phyloP scores from a whole-genome alignment of 2,888 invertebrate genomes.

The Sphaerophoria taeniata region DNA sequence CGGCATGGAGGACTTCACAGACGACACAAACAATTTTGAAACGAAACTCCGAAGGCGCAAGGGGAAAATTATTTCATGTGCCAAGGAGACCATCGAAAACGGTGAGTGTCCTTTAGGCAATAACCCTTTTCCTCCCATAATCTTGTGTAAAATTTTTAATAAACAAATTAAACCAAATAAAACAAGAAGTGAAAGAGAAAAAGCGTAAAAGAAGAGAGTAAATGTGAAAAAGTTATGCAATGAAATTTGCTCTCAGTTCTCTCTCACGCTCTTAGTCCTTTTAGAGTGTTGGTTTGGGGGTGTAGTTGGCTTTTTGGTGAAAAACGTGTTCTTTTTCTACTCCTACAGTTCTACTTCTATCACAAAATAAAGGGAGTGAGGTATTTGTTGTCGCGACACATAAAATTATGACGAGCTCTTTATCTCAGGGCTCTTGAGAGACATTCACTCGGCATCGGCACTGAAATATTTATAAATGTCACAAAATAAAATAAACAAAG shows the following conservation, averaged over 20 bases:
- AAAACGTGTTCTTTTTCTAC: constrained; percentile 29
- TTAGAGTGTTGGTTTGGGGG: background rate
- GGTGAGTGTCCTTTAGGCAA: constrained; percentile 78
- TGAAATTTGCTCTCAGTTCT: constrained; percentile 49
- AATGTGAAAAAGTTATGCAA: constrained; percentile 64
- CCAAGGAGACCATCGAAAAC: constrained; percentile 83
- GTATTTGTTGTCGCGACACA: constrained; percentile 26
- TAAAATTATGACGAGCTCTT: constrained; percentile 10
- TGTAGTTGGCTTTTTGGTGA: background rate
- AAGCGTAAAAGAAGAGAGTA: constrained; percentile 2
- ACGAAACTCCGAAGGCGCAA: constrained; percentile 82
- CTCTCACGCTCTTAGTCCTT: background rate
- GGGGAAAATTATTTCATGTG: constrained; percentile 83
- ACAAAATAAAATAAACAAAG: constrained; percentile 24
- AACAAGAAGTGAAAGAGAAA: constrained; percentile 33
- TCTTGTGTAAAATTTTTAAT: background rate
- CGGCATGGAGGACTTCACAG: constrained; percentile 79
- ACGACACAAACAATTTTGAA: constrained; percentile 81
- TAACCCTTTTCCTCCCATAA: background rate
- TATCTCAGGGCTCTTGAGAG: background rate
- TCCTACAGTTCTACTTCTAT: constrained; percentile 33
- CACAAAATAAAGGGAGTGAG: background rate
- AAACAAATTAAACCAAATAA: background rate
- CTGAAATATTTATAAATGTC: constrained; percentile 21
- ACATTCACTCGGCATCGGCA: background rate